Evolutionary conservation across 2,888 invertebrate genomes (phyloP), one percentile per base, ranked within the genome.

Genomic region (Zygogramma bicolorata): DNA sequence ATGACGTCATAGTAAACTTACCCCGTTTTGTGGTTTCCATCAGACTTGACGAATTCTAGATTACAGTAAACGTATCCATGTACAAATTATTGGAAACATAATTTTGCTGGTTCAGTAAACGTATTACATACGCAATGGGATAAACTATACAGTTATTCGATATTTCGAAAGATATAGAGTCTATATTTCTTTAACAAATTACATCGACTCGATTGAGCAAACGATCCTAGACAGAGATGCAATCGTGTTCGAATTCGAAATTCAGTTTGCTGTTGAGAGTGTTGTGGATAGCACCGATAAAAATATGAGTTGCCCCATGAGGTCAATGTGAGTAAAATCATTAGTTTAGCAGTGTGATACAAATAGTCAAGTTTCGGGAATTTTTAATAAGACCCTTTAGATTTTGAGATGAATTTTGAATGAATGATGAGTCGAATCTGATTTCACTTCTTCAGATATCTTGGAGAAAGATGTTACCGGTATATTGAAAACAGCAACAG

Each of bases 301-400:
- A 67, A 75, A 72, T 71, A 84, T 85, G 85, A 84, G 83, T 76
- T 85, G 85, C 65, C 84, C 85, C 10, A 65, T 81, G 66, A 78
- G 76, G 67, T 63, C 72, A 74, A 74, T 74, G 82, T 78, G 78
- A 80, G 84, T 82, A 80, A 49, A 61, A 25, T 49, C 15, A 22
- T 20, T n/a, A 29, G n/a, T 2, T 13, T 38, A 38, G 10, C 38
- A 38, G 38, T 38, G 38, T 13, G 13, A n/a, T 13, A 38, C 38
- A 38, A 38, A n/a, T n/a, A n/a, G n/a, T n/a, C n/a, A n/a, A n/a
- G n/a, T n/a, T n/a, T n/a, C n/a, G n/a, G n/a, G 29, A 29, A 29
- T 5, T 29, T 29, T 29, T 7, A 29, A 5, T 7, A 29, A 5
- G 3, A 29, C 29, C 29, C 4, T 7, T 38, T 38, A n/a, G 13